Evolutionary conservation across 2,113 vertebrate genomes (phyloP), one percentile per base, ranked within the genome.

Genomic region (Ceyx melanurus): DNA sequence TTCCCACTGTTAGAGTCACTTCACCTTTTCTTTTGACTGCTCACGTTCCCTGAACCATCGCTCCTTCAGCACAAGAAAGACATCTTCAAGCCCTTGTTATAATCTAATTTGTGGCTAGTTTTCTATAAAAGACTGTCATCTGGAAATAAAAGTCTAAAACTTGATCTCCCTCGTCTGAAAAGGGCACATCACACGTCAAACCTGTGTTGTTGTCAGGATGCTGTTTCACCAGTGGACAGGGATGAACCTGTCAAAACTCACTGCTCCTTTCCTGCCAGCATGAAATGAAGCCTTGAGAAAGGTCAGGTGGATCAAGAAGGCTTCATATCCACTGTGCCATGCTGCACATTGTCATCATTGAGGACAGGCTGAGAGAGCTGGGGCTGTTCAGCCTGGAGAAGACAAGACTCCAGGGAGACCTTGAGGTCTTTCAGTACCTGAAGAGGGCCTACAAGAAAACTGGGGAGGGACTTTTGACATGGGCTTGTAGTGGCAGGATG

Each of bases 1-100:
- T 95, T 90, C 73, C 56, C 66, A 31, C 70, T 88, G 14, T 43
- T 74, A 11, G 21, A 85, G 57, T 11, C 83, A 37, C 61, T 56
- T 93, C 91, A 60, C 73, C 70, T 92, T 70, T 37, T 54, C 79
- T 66, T 83, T 67, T 25, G 21, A 18, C 37, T 50, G 62, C 42
- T 79, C 1, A 0, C 2, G 1, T 61, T 89, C 40, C 70, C 77
- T 71, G 33, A 74, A 22, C 81, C 28, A 15, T 43, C 2, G 0
- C 17, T 73, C 9, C 21, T 14, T 43, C 0, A 0, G 37, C 42
- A 17, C 13, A 14, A 42, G 5, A 65, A 65, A 72, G n/a, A 19
- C 4, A 9, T 31, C 57, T 62, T 12, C 40, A 5, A 43, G 6
- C 35, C 33, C 29, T 72, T 2, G 0, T 46, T 50, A 3, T 40